Base-by-base conservation (phyloP, 1,140 invertebrate species). In the Atopsyche davidsoni region DNA sequence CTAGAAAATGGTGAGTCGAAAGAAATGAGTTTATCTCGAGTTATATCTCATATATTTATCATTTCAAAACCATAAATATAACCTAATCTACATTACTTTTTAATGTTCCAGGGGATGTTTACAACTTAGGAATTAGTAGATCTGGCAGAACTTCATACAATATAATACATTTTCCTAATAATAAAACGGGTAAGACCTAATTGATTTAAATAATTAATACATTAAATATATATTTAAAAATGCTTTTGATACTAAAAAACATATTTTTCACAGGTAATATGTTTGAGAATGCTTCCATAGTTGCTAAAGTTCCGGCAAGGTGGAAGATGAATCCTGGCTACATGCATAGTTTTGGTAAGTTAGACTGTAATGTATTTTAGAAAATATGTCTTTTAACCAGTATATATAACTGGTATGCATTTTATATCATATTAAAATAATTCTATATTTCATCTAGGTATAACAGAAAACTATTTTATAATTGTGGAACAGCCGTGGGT, bases 271-370 rank as follows among this genome's bases (percentile, higher is more conserved):
- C 56, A 72, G 69, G 67, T 17, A 75, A 79, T 17, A 86, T 86
- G 79, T 86, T 87, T 60, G 76, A 81, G 44, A 69, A 78, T 45
- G 85, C 83, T 0, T 70, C 75, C 46, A 76, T 87, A 32, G 77
- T 89, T 11, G 81, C 78, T 6, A 75, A 69, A 1, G 59, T 91
- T 47, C 83, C 81, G 1, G 79, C 83, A 7, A 74, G 86, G 46
- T 89, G 87, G 83, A 65, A 75, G 2, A 60, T 89, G 3, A 76
- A 89, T 68, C 86, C 88, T 0, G 79, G 82, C 0, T 94, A 94
- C 50, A 91, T 90, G 85, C 90, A 94, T 61, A 87, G 86, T 4
- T 94, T 93, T 69, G 86, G 85, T 77, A 70, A 59, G 10, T n/a
- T n/a, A n/a, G n/a, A n/a, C n/a, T n/a, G n/a, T n/a, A n/a, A n/a